Percentiles rank a stretch among this genome's conserved stretches.
Evolutionary conservation across 2,797 vertebrate species (phyloP).

Genomic region (Podarcis lilfordi): DNA sequence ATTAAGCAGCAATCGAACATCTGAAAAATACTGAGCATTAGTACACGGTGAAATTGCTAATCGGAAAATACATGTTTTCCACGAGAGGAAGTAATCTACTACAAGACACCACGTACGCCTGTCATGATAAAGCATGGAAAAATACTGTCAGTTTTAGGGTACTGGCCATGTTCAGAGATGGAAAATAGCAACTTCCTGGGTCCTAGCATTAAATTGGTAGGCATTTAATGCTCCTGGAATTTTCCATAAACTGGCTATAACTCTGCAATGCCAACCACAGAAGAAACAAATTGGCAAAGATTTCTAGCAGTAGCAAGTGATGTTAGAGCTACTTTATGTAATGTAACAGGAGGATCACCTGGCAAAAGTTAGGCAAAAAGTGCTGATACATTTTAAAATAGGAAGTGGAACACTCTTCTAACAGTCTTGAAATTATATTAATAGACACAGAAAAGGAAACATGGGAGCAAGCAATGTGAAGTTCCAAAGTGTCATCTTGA

Average conservation of each 20-base stretch:
- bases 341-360: neutral
- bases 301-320: neutral
- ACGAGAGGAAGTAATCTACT: neutral
- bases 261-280: neutral
- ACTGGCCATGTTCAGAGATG: neutral
- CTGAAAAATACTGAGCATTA: constrained; percentile 76
- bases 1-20: constrained; percentile 96
- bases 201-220: neutral
- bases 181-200: neutral
- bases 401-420: neutral
- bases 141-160: neutral
- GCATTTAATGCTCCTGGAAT: constrained; percentile 10
- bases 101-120: neutral
- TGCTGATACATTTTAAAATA: neutral
- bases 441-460: too few species aligned
- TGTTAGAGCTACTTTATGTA: neutral
- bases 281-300: neutral
- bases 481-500: neutral
- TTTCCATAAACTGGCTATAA: neutral
- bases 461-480: neutral
- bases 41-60: neutral
- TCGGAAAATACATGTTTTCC: neutral
- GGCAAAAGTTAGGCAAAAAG: neutral
- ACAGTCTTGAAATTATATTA: too few species aligned
- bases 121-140: neutral